A percentile compares a stretch with the other conserved stretches of the same genome.
These are phyloP conservation scores for Diadumene lineata DNA, from an alignment of 92 coral and sea anemone genomes.

Conservation along the genomic window DNA sequence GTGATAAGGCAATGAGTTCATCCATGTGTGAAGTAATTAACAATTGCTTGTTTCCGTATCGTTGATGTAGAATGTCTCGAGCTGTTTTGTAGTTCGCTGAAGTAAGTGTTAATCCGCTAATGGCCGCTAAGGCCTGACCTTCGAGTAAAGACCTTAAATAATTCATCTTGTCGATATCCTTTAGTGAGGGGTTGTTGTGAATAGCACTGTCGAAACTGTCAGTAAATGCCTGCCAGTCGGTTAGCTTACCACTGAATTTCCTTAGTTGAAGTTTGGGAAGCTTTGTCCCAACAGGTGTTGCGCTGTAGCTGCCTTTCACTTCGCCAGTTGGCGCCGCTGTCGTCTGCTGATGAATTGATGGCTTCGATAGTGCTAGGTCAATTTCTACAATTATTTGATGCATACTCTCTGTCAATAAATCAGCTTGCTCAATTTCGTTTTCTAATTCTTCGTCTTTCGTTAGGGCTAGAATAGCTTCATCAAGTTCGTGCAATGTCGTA, in stretches of 20 bases:
- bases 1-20: neutral
- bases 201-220: constrained; percentile 46
- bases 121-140: constrained; percentile 23
- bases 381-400: no score
- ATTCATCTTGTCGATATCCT: constrained; percentile 44
- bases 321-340: no score
- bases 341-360: no score
- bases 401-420: no score
- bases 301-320: no score
- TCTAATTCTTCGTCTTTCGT: no score
- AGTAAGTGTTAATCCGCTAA: constrained; percentile 26
- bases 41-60: constrained; percentile 35
- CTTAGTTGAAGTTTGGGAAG: constrained; percentile 39
- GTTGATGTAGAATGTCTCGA: constrained; percentile 14
- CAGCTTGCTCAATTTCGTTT: no score
- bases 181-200: constrained; percentile 20
- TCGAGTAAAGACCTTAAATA: constrained; percentile 24
- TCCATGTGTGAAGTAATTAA: constrained; percentile 37
- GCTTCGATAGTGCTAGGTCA: no score
- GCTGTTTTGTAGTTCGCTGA: constrained; percentile 10
- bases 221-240: constrained; percentile 32
- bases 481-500: no score
- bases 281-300: no score
- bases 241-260: constrained; percentile 30
- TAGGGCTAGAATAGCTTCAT: no score